Evolutionary conservation across 2,888 invertebrate genomes (phyloP).

Genomic region (Strigamia crassipes): DNA sequence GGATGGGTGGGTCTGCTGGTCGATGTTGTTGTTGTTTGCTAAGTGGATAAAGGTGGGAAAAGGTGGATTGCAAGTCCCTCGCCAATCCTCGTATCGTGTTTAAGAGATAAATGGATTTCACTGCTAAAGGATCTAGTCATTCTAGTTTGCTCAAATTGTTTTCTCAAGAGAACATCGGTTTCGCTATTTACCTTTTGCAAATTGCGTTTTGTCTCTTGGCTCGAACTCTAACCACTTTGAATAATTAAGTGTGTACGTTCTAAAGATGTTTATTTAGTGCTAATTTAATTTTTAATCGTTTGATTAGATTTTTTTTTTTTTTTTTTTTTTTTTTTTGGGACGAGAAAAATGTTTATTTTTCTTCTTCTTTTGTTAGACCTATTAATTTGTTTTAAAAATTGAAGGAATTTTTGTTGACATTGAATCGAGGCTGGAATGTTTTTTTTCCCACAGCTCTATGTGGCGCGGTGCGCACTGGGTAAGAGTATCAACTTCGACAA

Average conservation of each 20-base stretch:
- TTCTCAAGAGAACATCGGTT: neutral
- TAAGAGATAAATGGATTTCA: constrained; percentile 31
- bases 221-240: neutral
- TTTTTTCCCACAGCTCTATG: constrained; percentile 31
- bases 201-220: neutral
- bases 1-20: neutral
- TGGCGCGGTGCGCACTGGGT: constrained; percentile 17
- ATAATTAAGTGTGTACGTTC: neutral
- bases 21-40: constrained; percentile 14
- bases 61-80: neutral
- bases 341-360: too few species aligned
- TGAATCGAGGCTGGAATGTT: neutral
- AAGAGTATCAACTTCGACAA: constrained; percentile 42
- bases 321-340: too few species aligned
- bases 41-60: constrained; percentile 19
- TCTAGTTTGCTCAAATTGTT: constrained; percentile 17
- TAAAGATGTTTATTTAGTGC: neutral
- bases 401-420: neutral
- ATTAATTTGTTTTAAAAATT: neutral
- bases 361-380: too few species aligned
- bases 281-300: too few species aligned
- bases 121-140: constrained; percentile 22
- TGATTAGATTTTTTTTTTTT: too few species aligned
- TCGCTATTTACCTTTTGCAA: constrained; percentile 23
- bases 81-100: neutral